These are phyloP conservation scores for Erannis defoliaria DNA, from an alignment of 2,888 invertebrate genomes.

Conservation along the genomic window DNA sequence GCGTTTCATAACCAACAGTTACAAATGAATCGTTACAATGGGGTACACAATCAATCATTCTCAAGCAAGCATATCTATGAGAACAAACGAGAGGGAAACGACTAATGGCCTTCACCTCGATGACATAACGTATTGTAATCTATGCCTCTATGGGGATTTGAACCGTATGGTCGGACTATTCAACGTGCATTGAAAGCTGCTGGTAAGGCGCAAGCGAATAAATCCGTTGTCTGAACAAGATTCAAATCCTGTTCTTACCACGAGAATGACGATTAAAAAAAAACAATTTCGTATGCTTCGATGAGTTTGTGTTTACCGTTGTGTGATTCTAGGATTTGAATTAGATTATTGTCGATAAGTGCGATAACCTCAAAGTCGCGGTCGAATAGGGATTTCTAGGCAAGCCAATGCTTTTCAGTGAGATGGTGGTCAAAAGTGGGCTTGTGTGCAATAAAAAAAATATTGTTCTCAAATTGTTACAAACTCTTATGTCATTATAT, in stretches of 20 bases:
- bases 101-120: slow-evolving; percentile 35
- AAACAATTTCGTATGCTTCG: background rate
- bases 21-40: slow-evolving; percentile 27
- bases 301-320: background rate
- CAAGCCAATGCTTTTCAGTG: too few relatives aligned
- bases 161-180: slow-evolving; percentile 6
- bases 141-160: slow-evolving; percentile 23
- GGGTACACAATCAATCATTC: slow-evolving; percentile 23
- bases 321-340: background rate
- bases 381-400: too few relatives aligned
- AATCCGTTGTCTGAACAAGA: background rate
- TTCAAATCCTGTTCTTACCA: background rate
- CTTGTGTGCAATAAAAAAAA: too few relatives aligned
- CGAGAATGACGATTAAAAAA: background rate
- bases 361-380: too few relatives aligned
- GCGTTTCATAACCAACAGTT: slow-evolving; percentile 15
- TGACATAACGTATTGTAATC: slow-evolving; percentile 34
- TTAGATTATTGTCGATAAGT: too few relatives aligned
- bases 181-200: background rate
- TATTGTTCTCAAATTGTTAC: too few relatives aligned
- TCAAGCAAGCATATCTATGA: slow-evolving; percentile 38
- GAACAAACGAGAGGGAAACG: slow-evolving; percentile 36
- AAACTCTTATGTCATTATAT: too few relatives aligned
- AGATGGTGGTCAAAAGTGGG: too few relatives aligned
- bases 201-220: background rate